Conservation (phyloP, 2,888 invertebrate genomes). For the Diarsia brunnea region DNA sequence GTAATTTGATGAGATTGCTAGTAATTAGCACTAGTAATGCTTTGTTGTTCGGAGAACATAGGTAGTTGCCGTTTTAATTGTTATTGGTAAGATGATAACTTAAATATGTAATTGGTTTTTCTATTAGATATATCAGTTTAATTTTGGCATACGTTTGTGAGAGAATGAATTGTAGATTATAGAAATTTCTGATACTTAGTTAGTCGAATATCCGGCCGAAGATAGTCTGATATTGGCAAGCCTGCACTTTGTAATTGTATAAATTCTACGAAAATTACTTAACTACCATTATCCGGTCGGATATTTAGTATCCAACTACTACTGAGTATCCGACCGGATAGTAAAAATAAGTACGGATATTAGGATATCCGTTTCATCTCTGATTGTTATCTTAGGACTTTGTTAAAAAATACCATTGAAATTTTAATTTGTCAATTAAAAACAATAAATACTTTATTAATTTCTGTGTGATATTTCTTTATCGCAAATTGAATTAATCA, state of each 20-base stretch:
- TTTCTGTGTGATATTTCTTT: slow-evolving; percentile 3
- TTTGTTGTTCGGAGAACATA: slow-evolving; percentile 13
- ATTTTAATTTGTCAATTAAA: slow-evolving; percentile 6
- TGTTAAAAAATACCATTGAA: too few relatives aligned
- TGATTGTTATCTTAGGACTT: slow-evolving; percentile 4
- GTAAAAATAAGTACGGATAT: neutral
- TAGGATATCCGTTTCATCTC: neutral
- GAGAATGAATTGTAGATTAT: neutral
- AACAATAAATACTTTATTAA: slow-evolving; percentile 17
- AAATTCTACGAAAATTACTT: neutral
- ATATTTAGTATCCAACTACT: too few relatives aligned
- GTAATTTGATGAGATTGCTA: slow-evolving; percentile 34
- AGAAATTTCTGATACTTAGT: neutral
- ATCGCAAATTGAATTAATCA: slow-evolving; percentile 8
- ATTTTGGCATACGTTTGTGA: neutral
- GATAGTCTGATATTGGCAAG: neutral
- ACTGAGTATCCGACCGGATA: slow-evolving; percentile 6
- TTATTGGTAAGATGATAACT: slow-evolving; percentile 20
- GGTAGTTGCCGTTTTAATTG: slow-evolving; percentile 11
- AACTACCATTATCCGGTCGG: neutral
- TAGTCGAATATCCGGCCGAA: neutral
- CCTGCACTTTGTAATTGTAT: neutral
- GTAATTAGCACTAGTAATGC: slow-evolving; percentile 35
- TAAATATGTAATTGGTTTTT: neutral
- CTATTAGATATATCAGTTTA: neutral